A percentile compares a stretch with the other conserved stretches of the same genome.
These are phyloP conservation scores for Ammodytes marinus DNA, from an alignment of 2,113 vertebrate species.

Conservation along the genomic window DNA sequence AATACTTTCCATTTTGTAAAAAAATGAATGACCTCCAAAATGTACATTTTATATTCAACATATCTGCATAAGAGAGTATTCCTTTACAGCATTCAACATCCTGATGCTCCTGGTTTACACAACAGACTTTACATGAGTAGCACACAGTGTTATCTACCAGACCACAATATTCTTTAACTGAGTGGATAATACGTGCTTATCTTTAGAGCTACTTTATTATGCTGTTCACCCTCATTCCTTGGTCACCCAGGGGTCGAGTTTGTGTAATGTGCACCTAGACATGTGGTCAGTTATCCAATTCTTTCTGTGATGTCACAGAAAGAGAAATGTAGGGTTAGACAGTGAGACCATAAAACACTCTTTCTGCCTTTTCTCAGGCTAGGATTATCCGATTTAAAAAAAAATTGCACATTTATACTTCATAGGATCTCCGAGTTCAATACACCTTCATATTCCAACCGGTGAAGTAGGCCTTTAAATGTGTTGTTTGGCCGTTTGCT, in stretches of 20 bases:
- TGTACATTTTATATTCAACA: neutral
- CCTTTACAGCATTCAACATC: neutral
- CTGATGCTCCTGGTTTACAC: neutral
- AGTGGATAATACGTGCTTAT: constrained; percentile 46
- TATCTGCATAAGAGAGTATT: neutral
- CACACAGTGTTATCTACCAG: neutral
- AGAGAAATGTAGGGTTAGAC: too few relatives aligned
- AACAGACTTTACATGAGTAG: neutral
- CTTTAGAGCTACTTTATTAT: constrained; percentile 54
- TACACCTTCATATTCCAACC: too few relatives aligned
- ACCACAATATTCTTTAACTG: constrained; percentile 8
- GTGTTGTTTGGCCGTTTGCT: neutral
- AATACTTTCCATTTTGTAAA: neutral
- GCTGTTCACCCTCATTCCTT: constrained; percentile 12
- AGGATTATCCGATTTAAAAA: too few relatives aligned
- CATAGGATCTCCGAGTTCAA: too few relatives aligned
- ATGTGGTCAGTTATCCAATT: constrained; percentile 21
- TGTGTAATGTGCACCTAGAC: neutral
- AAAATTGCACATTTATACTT: too few relatives aligned
- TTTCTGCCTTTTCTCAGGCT: too few relatives aligned
- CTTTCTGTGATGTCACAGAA: too few relatives aligned
- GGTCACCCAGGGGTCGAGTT: constrained; percentile 12
- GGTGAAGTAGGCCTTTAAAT: too few relatives aligned
- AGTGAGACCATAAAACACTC: too few relatives aligned
- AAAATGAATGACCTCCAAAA: neutral